These are phyloP conservation scores for Elymnias hypermnestra DNA, from an alignment of 1,140 invertebrate species.

Conservation along the genomic window DNA sequence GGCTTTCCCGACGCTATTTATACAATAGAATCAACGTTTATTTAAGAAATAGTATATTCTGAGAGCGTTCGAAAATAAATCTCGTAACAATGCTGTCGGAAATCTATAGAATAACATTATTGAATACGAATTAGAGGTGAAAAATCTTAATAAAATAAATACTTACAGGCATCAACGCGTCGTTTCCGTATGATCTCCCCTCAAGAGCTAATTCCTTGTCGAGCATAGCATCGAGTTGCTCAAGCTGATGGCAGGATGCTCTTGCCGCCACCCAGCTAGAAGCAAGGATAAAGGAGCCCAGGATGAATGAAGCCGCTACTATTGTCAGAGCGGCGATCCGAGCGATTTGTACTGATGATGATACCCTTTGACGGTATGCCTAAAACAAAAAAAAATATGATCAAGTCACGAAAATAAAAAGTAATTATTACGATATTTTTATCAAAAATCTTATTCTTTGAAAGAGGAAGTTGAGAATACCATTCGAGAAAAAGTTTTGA, in stretches of 20 bases:
- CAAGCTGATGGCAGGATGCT: conserved; percentile 82
- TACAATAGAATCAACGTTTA: too few species aligned
- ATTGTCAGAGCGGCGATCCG: conserved; percentile 87
- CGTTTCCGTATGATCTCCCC: conserved; percentile 77
- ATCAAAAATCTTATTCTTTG: too few species aligned
- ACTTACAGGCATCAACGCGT: conserved; percentile 67
- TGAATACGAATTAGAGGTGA: too few species aligned
- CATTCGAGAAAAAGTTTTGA: too few species aligned
- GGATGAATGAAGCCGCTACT: conserved; percentile 84
- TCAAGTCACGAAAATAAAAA: background rate
- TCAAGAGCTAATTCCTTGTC: conserved; percentile 81
- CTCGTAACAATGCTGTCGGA: too few species aligned
- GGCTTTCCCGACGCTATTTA: too few species aligned
- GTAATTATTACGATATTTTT: background rate
- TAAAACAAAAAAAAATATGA: conserved; percentile 46
- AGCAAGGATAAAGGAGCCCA: conserved; percentile 87
- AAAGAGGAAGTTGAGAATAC: too few species aligned
- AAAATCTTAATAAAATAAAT: background rate
- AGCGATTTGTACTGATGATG: conserved; percentile 87
- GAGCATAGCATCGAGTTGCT: conserved; percentile 78
- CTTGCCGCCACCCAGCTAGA: conserved; percentile 88
- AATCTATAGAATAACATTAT: too few species aligned
- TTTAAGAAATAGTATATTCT: too few species aligned
- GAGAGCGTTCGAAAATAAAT: too few species aligned
- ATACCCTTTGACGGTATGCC: conserved; percentile 85